Evolutionary conservation across 2,797 vertebrate genomes (phyloP), one percentile per base, ranked within the genome.

Genomic region (Hirundo rustica): DNA sequence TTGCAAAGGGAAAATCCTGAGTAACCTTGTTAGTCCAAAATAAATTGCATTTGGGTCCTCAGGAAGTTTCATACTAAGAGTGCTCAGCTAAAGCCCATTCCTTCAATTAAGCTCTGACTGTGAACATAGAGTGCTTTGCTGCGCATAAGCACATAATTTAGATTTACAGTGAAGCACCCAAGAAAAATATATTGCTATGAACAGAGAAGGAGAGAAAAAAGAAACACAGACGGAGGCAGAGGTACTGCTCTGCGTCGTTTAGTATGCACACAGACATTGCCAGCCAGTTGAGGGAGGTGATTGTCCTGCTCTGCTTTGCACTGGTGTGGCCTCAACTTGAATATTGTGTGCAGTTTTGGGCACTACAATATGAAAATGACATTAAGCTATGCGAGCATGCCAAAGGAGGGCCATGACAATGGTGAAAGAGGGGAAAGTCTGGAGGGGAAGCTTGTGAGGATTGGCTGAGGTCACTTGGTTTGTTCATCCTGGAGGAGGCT

Each of bases 211-310:
- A 66, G 16, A 66, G 8, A 42, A 64, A 38, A 86, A 75, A 64
- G 12, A 40, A 23, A 53, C 20, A 40, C 17, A 76, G 6, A 25
- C 0, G 2, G 17, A 82, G 30, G 42, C 13, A 76, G 32, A 79
- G 20, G 25, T 27, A 57, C 7, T 53, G 45, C 21, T 53, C 8
- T 36, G 20, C 16, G 26, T 42, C 26, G 1, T 47, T 85, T 32
- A 25, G 4, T 23, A 19, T 64, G 48, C 55, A 25, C 12, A 50
- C 27, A 75, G 48, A 57, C 10, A 30, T 16, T 5, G 1, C 25
- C 55, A 47, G 48, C 6, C 23, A 21, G 13, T 21, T 0, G 0
- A 61, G 16, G 7, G 23, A 61, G 22, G 29, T 45, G 62, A 25
- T n/a, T 53, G 6, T 53, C 72, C 29, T n/a, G 27, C 62, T 53